Percentiles rank a stretch among this genome's conserved stretches.
phyloP scores from a whole-genome alignment of 2,113 vertebrate genomes.

The Kryptolebias marmoratus region DNA sequence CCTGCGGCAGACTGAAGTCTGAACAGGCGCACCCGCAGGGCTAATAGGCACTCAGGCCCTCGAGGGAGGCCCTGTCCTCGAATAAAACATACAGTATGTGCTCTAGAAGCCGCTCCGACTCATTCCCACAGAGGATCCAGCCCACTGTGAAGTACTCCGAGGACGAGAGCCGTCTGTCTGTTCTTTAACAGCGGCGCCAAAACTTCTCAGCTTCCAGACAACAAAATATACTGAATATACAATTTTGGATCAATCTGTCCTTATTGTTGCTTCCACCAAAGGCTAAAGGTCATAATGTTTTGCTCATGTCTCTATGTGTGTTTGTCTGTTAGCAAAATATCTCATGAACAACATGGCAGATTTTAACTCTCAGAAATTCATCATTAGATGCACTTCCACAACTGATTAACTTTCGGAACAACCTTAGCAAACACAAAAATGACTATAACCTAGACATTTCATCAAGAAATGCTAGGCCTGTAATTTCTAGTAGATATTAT shows the following conservation, averaged over 20 bases:
- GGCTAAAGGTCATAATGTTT: too few relatives aligned
- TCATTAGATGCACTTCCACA: too few relatives aligned
- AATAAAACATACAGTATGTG: constrained; percentile 57
- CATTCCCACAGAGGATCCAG: constrained; percentile 25
- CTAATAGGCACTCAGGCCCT: constrained; percentile 57
- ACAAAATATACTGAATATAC: too few relatives aligned
- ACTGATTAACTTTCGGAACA: too few relatives aligned
- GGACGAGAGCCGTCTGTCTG: constrained; percentile 12
- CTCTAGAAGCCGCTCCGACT: constrained; percentile 21
- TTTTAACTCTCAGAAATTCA: background rate
- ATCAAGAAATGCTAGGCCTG: too few relatives aligned
- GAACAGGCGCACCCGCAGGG: constrained; percentile 60
- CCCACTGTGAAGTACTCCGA: constrained; percentile 4
- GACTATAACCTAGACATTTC: too few relatives aligned
- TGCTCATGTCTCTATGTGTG: too few relatives aligned
- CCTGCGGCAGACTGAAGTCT: constrained; percentile 52
- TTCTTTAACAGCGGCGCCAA: background rate
- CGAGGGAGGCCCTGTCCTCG: constrained; percentile 51
- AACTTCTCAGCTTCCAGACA: too few relatives aligned
- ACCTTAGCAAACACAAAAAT: too few relatives aligned
- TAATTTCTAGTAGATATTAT: too few relatives aligned
- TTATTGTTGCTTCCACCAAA: background rate
- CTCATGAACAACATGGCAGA: background rate
- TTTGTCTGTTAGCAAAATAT: background rate
- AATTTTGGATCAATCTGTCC: too few relatives aligned